phyloP scores from a whole-genome alignment of 2,113 vertebrate genomes.

The Patagioenas fasciata region DNA sequence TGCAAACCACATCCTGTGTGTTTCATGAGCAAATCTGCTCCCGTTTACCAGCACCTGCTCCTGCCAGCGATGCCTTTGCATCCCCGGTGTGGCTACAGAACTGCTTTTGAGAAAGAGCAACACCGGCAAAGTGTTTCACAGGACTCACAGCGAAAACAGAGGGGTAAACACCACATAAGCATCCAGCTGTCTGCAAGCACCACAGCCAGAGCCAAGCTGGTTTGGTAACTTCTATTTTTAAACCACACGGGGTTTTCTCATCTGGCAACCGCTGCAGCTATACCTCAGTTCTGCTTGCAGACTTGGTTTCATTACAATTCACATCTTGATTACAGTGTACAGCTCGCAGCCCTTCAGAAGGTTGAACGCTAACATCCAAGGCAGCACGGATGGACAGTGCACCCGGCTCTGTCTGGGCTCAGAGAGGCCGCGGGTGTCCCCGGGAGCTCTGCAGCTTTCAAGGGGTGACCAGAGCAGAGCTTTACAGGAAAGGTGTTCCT shows the following conservation, averaged over 20 bases:
- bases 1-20: not conserved
- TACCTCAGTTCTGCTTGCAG: not conserved
- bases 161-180: not conserved
- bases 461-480: not conserved
- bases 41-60: not conserved
- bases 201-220: not conserved
- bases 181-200: not conserved
- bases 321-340: not conserved
- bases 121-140: not conserved
- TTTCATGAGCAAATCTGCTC: not conserved
- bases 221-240: not conserved
- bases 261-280: not conserved
- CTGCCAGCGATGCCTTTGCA: accelerated
- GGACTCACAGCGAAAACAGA: not conserved
- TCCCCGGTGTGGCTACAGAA: not conserved
- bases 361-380: not conserved
- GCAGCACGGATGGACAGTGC: accelerated
- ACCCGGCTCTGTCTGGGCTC: accelerated
- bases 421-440: not conserved
- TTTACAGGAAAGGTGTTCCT: not conserved
- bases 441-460: not conserved
- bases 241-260: conserved; percentile 5
- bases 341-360: not conserved
- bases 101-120: not conserved
- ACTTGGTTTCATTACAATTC: conserved; percentile 18